Evolutionary conservation across 2,888 invertebrate species (phyloP), one percentile per base, ranked within the genome.

Genomic region (Eupithecia pulchellata): DNA sequence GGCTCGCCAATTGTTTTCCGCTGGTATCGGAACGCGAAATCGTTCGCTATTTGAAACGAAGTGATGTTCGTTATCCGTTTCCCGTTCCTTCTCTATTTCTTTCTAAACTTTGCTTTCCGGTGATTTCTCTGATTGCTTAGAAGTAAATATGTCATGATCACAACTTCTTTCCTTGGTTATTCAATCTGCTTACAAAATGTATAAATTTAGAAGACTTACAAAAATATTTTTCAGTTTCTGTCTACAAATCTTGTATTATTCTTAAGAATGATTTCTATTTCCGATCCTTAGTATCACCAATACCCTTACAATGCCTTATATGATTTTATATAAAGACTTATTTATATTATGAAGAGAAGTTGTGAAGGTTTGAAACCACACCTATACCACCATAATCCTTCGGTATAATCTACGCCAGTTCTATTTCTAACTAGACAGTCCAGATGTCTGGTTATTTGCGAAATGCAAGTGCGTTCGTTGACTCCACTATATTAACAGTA

Each of bases 1-100:
- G 80, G 78, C 77, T 79, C 76, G 82, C 82, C 87, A 90, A 91
- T 91, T 90, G 87, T 79, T 84, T 89, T 88, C 87, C 88, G 82
- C 80, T 82, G 79, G 78, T 81, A 76, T 76, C 78, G 86, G 85
- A 87, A 87, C 84, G 86, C 86, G 79, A 85, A 89, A 86, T 85
- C 85, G 84, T 83, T 85, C 81, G 83, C 79, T 84, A 83, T 82
- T 81, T 74, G 75, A 83, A 82, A 30, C 32, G 8, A 30, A 1
- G 58, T 30, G n/a, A n/a, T 60, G 58, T 60, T 60, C n/a, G 11
- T 71, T 72, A 75, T 73, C 73, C 69, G 75, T 68, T 74, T 60
- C 58, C 58, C 30, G 52, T 52, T 52, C 52, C 52, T 52, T 25
- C 47, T 20, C 20, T 20, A 20, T 47, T 47, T 47, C 47, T 47